phyloP scores from a whole-genome alignment of 1,140 invertebrate species.

The Temnothorax curvispinosus region DNA sequence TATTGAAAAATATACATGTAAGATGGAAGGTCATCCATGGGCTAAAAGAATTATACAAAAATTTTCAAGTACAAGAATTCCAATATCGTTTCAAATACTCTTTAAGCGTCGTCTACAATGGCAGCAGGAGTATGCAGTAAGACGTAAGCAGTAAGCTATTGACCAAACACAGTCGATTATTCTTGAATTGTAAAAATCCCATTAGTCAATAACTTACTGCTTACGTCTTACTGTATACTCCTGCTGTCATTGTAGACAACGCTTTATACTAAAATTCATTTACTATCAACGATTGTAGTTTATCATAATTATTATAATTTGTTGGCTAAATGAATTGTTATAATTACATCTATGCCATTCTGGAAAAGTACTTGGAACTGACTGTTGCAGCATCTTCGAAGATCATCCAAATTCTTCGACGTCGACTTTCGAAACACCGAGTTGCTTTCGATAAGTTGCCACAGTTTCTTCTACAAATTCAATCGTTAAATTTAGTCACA shows the following conservation, averaged over 20 bases:
- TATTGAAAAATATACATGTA: conserved; percentile 89
- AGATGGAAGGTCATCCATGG: conserved; percentile 87
- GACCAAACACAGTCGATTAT: too few relatives aligned
- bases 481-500: conserved; percentile 42
- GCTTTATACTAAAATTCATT: background rate
- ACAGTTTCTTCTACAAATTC: conserved; percentile 91
- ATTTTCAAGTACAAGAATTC: background rate
- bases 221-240: too few relatives aligned
- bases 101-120: too few relatives aligned
- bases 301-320: background rate
- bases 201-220: too few relatives aligned
- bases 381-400: conserved; percentile 88
- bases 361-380: conserved; percentile 85
- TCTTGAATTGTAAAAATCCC: too few relatives aligned
- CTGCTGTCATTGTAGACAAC: too few relatives aligned
- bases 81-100: background rate
- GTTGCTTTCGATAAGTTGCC: conserved; percentile 92
- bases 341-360: conserved; percentile 87
- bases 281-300: background rate
- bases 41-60: conserved; percentile 80
- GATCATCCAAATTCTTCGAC: conserved; percentile 89
- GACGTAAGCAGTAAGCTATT: too few relatives aligned
- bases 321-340: conserved; percentile 28
- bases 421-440: conserved; percentile 90
- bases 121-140: too few relatives aligned